Evolutionary conservation across 2,113 vertebrate genomes (phyloP).

Genomic region (Menura novaehollandiae): DNA sequence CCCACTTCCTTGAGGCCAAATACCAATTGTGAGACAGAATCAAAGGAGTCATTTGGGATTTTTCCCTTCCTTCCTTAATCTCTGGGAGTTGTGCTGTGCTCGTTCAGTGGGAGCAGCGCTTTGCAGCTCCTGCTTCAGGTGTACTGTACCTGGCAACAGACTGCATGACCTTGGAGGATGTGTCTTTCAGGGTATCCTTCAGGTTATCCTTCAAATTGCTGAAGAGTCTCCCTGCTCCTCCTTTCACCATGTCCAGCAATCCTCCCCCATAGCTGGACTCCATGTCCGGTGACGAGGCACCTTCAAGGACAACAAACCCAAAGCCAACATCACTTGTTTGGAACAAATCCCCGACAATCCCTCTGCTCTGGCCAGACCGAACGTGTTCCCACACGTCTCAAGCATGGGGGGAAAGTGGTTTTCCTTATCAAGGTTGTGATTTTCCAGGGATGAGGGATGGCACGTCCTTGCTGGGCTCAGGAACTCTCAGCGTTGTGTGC

Average conservation of each 20-base stretch:
- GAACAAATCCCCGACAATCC: neutral
- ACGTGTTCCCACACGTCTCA: rapidly evolving
- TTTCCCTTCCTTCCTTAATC: neutral
- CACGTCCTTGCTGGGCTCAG: neutral
- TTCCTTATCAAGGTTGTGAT: neutral
- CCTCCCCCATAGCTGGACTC: constrained; percentile 91
- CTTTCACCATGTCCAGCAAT: constrained; percentile 96
- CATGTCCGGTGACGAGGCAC: constrained; percentile 86
- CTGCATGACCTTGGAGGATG: constrained; percentile 96
- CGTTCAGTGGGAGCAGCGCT: neutral
- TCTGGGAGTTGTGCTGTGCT: neutral
- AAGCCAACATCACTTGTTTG: neutral
- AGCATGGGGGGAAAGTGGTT: rapidly evolving
- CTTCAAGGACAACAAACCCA: constrained; percentile 42
- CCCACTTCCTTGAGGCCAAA: neutral
- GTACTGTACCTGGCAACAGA: constrained; percentile 89
- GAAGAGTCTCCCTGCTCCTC: constrained; percentile 96
- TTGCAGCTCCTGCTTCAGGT: neutral
- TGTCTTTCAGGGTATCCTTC: constrained; percentile 97
- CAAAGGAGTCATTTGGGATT: neutral
- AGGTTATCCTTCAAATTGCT: constrained; percentile 98
- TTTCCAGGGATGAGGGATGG: neutral
- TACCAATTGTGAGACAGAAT: neutral
- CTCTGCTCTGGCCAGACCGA: neutral
- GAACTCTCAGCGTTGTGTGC: rapidly evolving